Conservation (phyloP, 2,888 invertebrate genomes). For the Fissipunctia ypsillon region DNA sequence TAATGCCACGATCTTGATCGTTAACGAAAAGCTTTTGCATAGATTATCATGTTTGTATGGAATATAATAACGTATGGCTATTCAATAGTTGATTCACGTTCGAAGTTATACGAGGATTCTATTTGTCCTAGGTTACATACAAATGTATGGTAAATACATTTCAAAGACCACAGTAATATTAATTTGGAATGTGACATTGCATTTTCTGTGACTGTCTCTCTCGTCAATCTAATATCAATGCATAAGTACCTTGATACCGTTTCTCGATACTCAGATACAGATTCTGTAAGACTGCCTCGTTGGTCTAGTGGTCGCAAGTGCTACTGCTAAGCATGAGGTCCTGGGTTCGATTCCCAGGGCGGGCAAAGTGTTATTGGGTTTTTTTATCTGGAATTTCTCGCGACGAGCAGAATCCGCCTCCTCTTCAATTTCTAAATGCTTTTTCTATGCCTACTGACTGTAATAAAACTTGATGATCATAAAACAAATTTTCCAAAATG, state of each 20-base stretch:
- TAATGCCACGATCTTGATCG: slow-evolving; percentile 35
- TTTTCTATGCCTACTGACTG: too few species aligned
- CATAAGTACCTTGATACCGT: too few species aligned
- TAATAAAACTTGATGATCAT: background rate
- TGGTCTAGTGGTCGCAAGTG: too few species aligned
- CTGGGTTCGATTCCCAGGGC: too few species aligned
- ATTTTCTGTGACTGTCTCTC: background rate
- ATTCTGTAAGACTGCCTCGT: too few species aligned
- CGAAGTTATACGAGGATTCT: background rate
- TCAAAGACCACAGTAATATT: slow-evolving; percentile 1
- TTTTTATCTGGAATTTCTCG: too few species aligned
- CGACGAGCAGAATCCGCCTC: too few species aligned
- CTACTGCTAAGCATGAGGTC: too few species aligned
- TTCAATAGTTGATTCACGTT: slow-evolving; percentile 24
- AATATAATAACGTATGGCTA: background rate
- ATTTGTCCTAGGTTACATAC: slow-evolving; percentile 16
- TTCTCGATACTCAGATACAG: background rate
- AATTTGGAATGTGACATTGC: background rate
- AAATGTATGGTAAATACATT: background rate
- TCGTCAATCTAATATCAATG: too few species aligned
- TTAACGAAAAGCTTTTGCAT: slow-evolving; percentile 17
- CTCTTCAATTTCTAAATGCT: too few species aligned
- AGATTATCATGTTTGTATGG: slow-evolving; percentile 24
- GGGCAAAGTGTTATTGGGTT: too few species aligned
- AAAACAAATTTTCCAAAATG: slow-evolving; percentile 3